Percentiles rank a stretch among this genome's conserved stretches.
phyloP scores from a whole-genome alignment of 2,113 vertebrate genomes.

The Lycaon pictus region DNA sequence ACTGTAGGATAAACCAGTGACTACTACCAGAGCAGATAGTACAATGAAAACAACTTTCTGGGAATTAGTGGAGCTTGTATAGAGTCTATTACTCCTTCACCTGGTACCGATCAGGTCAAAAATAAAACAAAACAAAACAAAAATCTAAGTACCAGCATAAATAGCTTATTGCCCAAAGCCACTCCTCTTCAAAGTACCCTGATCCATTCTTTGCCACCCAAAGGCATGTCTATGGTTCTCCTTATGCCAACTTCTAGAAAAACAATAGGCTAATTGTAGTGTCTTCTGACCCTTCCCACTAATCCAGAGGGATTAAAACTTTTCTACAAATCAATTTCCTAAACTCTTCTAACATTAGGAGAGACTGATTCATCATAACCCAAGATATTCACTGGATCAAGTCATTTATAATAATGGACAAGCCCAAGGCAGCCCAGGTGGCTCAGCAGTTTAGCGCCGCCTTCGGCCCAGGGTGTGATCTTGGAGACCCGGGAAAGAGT shows the following conservation, averaged over 20 bases:
- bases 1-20: not conserved
- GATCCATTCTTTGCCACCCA: not conserved
- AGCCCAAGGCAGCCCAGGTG: not conserved
- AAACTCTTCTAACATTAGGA: not conserved
- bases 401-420: not conserved
- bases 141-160: not conserved
- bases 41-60: not conserved
- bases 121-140: not conserved
- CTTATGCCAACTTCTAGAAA: not conserved
- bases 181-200: rapidly evolving
- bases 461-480: too few species aligned
- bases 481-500: too few species aligned
- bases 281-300: not conserved
- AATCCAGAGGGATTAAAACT: not conserved
- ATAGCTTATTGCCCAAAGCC: not conserved
- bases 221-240: not conserved
- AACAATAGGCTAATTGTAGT: not conserved
- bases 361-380: not conserved
- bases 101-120: not conserved
- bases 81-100: not conserved
- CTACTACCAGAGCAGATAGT: not conserved
- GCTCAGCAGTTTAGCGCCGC: too few species aligned
- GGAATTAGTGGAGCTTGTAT: not conserved
- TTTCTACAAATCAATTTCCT: not conserved
- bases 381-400: not conserved